Evolutionary conservation across 2,113 vertebrate species (phyloP).

Genomic region (Muntiacus reevesi): DNA sequence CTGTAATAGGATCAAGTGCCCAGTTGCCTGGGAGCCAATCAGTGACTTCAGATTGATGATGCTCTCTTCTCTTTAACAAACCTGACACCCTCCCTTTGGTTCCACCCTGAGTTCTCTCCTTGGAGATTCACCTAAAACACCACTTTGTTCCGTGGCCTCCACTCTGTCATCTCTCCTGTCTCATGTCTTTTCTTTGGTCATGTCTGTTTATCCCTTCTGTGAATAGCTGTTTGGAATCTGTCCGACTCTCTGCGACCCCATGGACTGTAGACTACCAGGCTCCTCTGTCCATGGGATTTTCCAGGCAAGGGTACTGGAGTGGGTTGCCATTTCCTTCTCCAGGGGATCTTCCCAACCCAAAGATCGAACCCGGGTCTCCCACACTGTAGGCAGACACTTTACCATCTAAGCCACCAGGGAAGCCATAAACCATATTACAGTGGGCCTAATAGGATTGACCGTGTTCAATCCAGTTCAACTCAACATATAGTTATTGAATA

Average conservation of each 20-base stretch:
- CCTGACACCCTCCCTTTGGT: neutral
- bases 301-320: no score
- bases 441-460: neutral
- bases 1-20: neutral
- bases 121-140: neutral
- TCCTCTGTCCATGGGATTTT: no score
- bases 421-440: neutral
- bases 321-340: no score
- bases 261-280: no score
- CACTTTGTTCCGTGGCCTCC: neutral
- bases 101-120: neutral
- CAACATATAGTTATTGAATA: neutral
- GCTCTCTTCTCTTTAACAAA: neutral
- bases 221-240: neutral
- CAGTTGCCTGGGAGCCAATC: neutral
- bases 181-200: neutral
- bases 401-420: no score
- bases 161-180: neutral
- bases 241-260: no score
- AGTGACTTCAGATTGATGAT: neutral
- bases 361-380: no score
- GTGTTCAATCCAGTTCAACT: neutral
- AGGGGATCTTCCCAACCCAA: no score
- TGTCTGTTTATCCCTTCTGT: neutral
- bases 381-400: no score